These are phyloP conservation scores for Etheostoma nigrum DNA, from an alignment of 2,797 vertebrate species.

Conservation along the genomic window DNA sequence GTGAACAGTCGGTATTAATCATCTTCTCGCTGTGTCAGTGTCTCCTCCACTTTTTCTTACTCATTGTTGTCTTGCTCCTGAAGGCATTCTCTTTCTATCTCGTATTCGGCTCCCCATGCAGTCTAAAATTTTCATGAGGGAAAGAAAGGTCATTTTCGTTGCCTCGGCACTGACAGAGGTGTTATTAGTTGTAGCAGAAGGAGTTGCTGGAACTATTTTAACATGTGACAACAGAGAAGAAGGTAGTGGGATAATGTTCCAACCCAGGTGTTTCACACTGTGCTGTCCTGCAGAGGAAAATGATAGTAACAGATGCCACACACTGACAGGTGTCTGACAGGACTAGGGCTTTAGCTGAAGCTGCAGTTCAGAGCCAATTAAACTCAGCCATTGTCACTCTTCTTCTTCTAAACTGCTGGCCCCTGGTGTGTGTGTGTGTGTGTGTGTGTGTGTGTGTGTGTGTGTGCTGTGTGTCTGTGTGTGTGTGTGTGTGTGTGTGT, in stretches of 20 bases:
- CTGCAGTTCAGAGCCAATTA: constrained; percentile 78
- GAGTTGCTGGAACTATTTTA: constrained; percentile 41
- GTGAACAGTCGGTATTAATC: constrained; percentile 64
- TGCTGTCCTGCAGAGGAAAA: constrained; percentile 59
- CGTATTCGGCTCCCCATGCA: constrained; percentile 13
- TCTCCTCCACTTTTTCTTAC: constrained; percentile 36
- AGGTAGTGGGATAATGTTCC: constrained; percentile 45
- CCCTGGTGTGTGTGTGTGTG: constrained; percentile 9
- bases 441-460: constrained; percentile 2
- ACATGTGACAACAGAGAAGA: constrained; percentile 62
- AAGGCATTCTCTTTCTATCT: constrained; percentile 25
- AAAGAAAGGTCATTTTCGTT: constrained; percentile 47
- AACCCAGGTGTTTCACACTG: constrained; percentile 55
- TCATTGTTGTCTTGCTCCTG: constrained; percentile 22
- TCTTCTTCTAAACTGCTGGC: constrained; percentile 30
- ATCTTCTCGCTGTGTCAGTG: constrained; percentile 54
- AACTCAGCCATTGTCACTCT: constrained; percentile 68
- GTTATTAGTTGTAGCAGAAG: constrained; percentile 62
- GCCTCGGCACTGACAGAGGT: constrained; percentile 60
- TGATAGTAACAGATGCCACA: constrained; percentile 65
- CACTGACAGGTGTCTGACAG: constrained; percentile 68
- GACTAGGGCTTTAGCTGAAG: constrained; percentile 71
- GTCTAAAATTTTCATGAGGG: constrained; percentile 42
- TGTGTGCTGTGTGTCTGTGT: constrained; percentile 8
- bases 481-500: constrained; percentile 7